Percentiles rank a stretch among this genome's conserved stretches.
phyloP scores from a whole-genome alignment of 92 coral and sea anemone genomes.

The Phenganax marumi region DNA sequence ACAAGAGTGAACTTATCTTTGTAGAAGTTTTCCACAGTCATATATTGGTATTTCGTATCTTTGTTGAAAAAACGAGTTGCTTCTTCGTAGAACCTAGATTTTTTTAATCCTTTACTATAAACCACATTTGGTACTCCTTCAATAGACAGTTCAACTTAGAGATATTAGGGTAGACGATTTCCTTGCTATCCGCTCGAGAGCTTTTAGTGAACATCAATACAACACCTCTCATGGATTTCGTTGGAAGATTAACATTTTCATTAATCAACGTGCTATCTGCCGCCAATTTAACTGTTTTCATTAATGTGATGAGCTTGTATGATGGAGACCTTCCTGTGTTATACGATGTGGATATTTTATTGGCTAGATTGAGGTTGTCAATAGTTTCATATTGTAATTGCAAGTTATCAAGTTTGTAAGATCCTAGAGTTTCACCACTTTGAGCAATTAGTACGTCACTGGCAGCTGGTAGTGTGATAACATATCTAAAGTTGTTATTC shows the following conservation, averaged over 20 bases:
- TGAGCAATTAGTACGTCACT: conserved; percentile 14
- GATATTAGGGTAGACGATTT: conserved; percentile 20
- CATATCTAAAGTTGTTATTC: conserved; percentile 12
- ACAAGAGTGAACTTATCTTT: conserved; percentile 39
- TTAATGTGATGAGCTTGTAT: conserved; percentile 13
- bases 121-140: conserved; percentile 45
- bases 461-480: not conserved
- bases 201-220: conserved; percentile 21
- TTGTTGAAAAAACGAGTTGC: conserved; percentile 27
- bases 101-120: conserved; percentile 29
- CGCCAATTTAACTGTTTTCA: conserved; percentile 12
- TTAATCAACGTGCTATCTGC: conserved; percentile 13
- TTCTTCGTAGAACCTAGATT: conserved; percentile 33
- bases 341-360: not conserved
- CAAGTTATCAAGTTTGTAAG: not conserved
- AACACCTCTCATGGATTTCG: conserved; percentile 29
- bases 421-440: not conserved
- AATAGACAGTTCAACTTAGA: conserved; percentile 8
- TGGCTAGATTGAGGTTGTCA: conserved; percentile 6
- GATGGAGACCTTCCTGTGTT: not conserved
- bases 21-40: conserved; percentile 31
- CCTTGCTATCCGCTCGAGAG: conserved; percentile 1
- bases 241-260: conserved; percentile 29
- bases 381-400: conserved; percentile 35
- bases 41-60: conserved; percentile 19